Evolutionary conservation across 2,113 vertebrate genomes (phyloP).

Genomic region (Aptenodytes forsteri): DNA sequence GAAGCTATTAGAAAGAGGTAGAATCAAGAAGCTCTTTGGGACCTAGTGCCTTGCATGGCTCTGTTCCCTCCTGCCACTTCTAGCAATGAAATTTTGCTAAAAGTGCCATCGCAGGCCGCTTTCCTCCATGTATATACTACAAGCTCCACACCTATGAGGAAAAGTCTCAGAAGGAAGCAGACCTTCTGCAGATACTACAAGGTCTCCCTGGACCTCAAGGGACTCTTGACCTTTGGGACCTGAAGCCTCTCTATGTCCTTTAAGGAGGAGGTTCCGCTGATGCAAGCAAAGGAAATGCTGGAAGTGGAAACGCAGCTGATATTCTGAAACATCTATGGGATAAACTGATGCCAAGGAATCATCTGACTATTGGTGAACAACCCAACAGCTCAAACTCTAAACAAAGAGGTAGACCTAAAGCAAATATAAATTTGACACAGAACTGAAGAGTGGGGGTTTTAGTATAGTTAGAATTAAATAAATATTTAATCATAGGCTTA

Average conservation of each 20-base stretch:
- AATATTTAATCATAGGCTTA: background rate
- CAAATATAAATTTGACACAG: background rate
- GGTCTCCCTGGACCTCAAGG: background rate
- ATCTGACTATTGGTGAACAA: background rate
- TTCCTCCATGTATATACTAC: background rate
- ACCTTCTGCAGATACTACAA: background rate
- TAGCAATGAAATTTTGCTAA: background rate
- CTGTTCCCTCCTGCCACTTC: background rate
- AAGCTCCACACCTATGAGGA: background rate
- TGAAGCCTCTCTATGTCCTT: background rate
- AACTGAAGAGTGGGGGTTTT: background rate
- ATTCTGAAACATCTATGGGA: background rate
- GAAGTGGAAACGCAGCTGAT: background rate
- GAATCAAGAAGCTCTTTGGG: background rate
- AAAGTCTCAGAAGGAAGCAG: background rate
- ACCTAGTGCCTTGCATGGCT: background rate
- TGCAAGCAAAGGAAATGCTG: background rate
- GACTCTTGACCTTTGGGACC: background rate
- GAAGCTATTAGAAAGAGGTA: background rate
- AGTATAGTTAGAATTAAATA: background rate
- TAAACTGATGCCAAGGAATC: background rate
- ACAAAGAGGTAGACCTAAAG: background rate
- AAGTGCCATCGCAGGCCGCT: rapidly evolving
- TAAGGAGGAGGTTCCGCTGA: background rate
- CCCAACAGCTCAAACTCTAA: background rate